Base-by-base conservation (phyloP, 2,888 invertebrate genomes). In the Acanthopleura granulata region DNA sequence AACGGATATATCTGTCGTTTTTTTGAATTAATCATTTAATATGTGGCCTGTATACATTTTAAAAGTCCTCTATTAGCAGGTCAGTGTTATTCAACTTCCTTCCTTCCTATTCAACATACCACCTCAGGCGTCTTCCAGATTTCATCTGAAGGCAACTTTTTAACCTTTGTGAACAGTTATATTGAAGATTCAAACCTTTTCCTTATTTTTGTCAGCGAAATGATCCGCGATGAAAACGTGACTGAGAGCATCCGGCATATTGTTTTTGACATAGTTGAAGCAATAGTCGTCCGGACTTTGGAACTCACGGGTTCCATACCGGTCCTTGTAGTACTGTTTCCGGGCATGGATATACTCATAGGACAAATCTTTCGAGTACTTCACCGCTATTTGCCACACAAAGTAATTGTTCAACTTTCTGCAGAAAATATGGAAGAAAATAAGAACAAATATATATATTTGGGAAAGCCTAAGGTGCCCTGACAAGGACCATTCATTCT, bases 331-430 rank as follows among this genome's bases (percentile, higher is more conserved):
- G 76, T 86, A 84, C 40, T 83, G 73, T 22, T 85, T 78, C 75
- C 82, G 83, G 69, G 83, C 85, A 75, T 87, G 85, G 11, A 86
- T 82, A 75, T 88, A 92, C 73, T 91, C 89, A 78, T 90, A 88
- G 0, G 93, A 92, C 75, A 93, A 87, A 81, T 92, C 93, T 0
- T 93, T 92, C 22, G 92, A 86, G 85, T 93, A 93, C 69, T 90
- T 89, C 49, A 91, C 88, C 3, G 92, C 92, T 62, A 93, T 86
- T 49, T 92, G 91, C 93, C 93, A 93, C 80, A 93, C 92, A 77
- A 93, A 84, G 85, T 93, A 93, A 83, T 93, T 92, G 86, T 93
- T 93, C 80, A 93, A 85, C 15, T 91, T 92, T 75, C 92, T 92
- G 83, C 49, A 86, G 84, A 49, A 40, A 75, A 49, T 69, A 50